Evolutionary conservation across 2,888 invertebrate genomes (phyloP).

Genomic region (Chymomyza amoena): DNA sequence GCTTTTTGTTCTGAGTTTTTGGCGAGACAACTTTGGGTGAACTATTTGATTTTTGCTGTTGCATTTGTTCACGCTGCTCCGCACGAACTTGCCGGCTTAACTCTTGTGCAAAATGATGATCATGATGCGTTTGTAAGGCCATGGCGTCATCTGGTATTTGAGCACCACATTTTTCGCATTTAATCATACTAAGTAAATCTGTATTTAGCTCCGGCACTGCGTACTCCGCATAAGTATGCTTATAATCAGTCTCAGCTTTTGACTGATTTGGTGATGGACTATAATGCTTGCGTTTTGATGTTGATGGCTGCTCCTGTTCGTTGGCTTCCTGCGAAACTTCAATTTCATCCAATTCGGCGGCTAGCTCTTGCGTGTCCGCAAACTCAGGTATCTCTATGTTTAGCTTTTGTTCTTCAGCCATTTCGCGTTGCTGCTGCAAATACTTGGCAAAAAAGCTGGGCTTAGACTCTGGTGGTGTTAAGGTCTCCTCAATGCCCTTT

Average conservation of each 20-base stretch:
- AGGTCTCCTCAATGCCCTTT: conserved; percentile 4
- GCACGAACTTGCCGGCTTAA: conserved; percentile 82
- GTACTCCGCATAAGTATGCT: conserved; percentile 70
- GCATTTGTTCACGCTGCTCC: conserved; percentile 61
- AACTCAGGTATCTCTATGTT: background rate
- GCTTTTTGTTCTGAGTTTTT: background rate
- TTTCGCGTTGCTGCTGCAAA: conserved; percentile 40
- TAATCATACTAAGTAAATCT: conserved; percentile 51
- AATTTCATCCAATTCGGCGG: conserved; percentile 51
- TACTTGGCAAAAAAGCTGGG: conserved; percentile 67
- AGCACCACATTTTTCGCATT: conserved; percentile 85
- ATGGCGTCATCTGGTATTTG: conserved; percentile 80
- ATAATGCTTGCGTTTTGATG: conserved; percentile 41
- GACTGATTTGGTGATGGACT: background rate
- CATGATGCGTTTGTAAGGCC: conserved; percentile 83
- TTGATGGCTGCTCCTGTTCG: background rate
- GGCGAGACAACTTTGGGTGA: conserved; percentile 2
- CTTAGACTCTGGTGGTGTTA: conserved; percentile 40
- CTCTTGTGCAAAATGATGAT: conserved; percentile 86
- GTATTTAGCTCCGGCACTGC: conserved; percentile 56
- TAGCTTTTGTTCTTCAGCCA: background rate
- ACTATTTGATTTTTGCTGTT: conserved; percentile 24
- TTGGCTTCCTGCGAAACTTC: conserved; percentile 32
- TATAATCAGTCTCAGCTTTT: conserved; percentile 36
- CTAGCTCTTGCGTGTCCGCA: conserved; percentile 43